phyloP scores from a whole-genome alignment of 2,113 vertebrate genomes.

The Atractosteus spatula region DNA sequence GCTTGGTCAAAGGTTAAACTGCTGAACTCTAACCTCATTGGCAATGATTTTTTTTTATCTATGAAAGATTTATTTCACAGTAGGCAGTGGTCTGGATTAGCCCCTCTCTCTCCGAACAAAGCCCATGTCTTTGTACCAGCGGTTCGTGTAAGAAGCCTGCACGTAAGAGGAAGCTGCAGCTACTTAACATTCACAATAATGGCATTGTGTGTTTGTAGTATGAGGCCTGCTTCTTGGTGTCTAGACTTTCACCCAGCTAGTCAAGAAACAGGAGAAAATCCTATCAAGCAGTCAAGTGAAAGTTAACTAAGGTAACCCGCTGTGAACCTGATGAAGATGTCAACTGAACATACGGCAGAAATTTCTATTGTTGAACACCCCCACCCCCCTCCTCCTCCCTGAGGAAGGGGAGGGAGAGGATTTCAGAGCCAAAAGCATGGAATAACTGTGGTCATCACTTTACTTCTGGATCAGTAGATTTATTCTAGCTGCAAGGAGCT shows the following conservation, averaged over 20 bases:
- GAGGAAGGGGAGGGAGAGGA: constrained; percentile 42
- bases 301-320: constrained; percentile 92
- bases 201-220: constrained; percentile 74
- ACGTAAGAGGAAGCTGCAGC: constrained; percentile 86
- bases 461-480: constrained; percentile 79
- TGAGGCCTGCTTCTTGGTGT: constrained; percentile 71
- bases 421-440: constrained; percentile 64
- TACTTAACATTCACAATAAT: constrained; percentile 83
- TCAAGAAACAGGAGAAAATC: constrained; percentile 82
- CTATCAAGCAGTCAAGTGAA: constrained; percentile 94
- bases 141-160: constrained; percentile 68
- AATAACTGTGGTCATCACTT: constrained; percentile 79
- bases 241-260: constrained; percentile 85
- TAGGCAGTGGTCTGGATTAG: constrained; percentile 83
- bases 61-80: constrained; percentile 85
- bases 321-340: constrained; percentile 97
- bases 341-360: constrained; percentile 93
- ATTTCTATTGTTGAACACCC: constrained; percentile 84
- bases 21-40: constrained; percentile 88
- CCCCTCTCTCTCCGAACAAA: constrained; percentile 82
- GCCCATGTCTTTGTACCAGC: constrained; percentile 77
- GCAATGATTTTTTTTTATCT: constrained; percentile 67
- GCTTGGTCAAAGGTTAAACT: constrained; percentile 92
- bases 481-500: constrained; percentile 68
- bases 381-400: constrained; percentile 46